Evolutionary conservation across 2,113 vertebrate species (phyloP).

Genomic region (Ochotona princeps): DNA sequence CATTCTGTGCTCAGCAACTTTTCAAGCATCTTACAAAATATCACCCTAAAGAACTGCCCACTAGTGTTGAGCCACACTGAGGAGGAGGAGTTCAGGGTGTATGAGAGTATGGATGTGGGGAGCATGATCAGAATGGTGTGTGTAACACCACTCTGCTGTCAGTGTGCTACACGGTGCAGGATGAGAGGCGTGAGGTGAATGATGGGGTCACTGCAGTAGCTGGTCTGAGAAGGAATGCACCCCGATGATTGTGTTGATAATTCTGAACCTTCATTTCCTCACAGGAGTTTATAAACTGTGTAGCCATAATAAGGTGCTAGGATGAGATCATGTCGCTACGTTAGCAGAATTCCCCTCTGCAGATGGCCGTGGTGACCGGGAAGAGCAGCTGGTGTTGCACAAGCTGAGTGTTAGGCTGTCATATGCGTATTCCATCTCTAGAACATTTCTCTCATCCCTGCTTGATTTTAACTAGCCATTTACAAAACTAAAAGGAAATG

Average conservation of each 20-base stretch:
- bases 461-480: not conserved
- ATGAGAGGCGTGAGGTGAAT: not conserved
- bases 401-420: not conserved
- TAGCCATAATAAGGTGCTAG: not conserved
- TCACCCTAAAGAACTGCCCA: not conserved
- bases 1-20: not conserved
- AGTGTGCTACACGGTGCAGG: not conserved
- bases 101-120: not conserved
- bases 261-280: not conserved
- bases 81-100: not conserved
- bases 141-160: not conserved
- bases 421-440: not conserved
- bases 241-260: not conserved
- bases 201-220: not conserved
- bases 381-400: not conserved
- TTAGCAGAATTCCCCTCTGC: slow-evolving; percentile 1
- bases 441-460: not conserved
- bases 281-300: not conserved
- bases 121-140: not conserved
- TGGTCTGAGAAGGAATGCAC: not conserved
- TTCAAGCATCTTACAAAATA: not conserved
- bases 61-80: not conserved
- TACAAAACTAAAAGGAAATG: slow-evolving; percentile 41
- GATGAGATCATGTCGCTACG: not conserved
- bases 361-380: not conserved